A percentile compares a stretch with the other conserved stretches of the same genome.
These are phyloP conservation scores for Dolichopus griseipennis DNA, from an alignment of 2,888 invertebrate species.

Conservation along the genomic window DNA sequence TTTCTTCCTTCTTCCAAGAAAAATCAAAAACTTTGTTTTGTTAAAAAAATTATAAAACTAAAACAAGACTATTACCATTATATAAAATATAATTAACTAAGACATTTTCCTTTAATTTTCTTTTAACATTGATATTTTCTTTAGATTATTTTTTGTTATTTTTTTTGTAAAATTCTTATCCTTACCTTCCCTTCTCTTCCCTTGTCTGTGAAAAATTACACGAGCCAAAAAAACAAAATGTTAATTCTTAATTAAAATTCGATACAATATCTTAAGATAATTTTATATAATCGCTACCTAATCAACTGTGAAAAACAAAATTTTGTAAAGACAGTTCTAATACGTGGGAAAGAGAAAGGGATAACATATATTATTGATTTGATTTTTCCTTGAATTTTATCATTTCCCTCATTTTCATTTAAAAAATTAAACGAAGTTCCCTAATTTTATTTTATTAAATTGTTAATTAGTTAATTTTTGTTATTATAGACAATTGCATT, in stretches of 20 bases:
- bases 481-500: too few relatives aligned
- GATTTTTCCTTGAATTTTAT: too few relatives aligned
- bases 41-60: not conserved
- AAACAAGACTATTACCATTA: not conserved
- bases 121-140: not conserved
- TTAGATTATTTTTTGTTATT: not conserved
- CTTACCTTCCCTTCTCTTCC: too few relatives aligned
- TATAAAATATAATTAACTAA: not conserved
- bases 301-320: slow-evolving; percentile 2
- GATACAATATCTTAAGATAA: not conserved
- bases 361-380: too few relatives aligned
- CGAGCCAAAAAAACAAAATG: not conserved
- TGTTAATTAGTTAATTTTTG: too few relatives aligned
- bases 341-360: too few relatives aligned
- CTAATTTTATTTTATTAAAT: too few relatives aligned
- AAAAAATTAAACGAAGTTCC: too few relatives aligned
- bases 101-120: not conserved
- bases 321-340: too few relatives aligned
- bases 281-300: not conserved
- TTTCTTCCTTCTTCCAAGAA: too few relatives aligned
- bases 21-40: too few relatives aligned
- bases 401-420: too few relatives aligned
- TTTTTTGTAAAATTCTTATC: not conserved
- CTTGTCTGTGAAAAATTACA: not conserved
- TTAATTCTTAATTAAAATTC: slow-evolving; percentile 6